A percentile compares a stretch with the other conserved stretches of the same genome.
These are phyloP conservation scores for Anarrhichthys ocellatus DNA, from an alignment of 2,113 vertebrate species.

Conservation along the genomic window DNA sequence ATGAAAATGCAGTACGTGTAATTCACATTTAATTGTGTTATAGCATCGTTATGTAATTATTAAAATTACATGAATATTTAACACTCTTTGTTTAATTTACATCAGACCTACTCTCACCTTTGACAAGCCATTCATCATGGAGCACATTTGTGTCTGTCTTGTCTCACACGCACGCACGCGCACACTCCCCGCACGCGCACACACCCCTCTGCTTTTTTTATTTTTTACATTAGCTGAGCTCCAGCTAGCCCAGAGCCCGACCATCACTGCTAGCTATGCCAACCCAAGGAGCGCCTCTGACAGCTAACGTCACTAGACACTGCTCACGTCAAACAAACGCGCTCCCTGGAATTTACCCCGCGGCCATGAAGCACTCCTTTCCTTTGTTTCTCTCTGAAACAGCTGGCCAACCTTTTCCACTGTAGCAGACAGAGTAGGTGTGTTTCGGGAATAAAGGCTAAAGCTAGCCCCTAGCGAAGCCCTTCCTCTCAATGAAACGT, in stretches of 20 bases:
- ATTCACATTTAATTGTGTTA: not conserved
- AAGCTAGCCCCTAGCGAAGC: conserved; percentile 67
- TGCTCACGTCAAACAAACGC: not conserved
- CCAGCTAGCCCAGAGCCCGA: conserved; percentile 46
- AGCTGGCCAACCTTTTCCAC: not conserved
- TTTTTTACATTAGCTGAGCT: conserved; percentile 58
- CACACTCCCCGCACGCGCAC: no score
- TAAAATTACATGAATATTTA: not conserved
- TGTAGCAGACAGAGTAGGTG: conserved; percentile 1
- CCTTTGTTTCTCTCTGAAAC: not conserved
- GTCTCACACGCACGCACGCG: not conserved
- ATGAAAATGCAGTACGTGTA: not conserved
- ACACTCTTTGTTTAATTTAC: not conserved
- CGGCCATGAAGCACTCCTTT: not conserved
- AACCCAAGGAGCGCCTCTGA: not conserved
- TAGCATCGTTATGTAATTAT: no score
- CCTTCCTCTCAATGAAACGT: conserved; percentile 68
- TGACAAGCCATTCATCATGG: conserved; percentile 14
- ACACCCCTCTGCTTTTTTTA: not conserved
- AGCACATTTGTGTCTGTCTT: not conserved
- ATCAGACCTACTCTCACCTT: not conserved
- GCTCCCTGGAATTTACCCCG: not conserved
- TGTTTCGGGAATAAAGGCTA: conserved; percentile 41
- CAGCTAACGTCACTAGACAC: not conserved
- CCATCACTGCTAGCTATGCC: conserved; percentile 48